phyloP scores from a whole-genome alignment of 2,113 vertebrate species.

The Rutilus rutilus region DNA sequence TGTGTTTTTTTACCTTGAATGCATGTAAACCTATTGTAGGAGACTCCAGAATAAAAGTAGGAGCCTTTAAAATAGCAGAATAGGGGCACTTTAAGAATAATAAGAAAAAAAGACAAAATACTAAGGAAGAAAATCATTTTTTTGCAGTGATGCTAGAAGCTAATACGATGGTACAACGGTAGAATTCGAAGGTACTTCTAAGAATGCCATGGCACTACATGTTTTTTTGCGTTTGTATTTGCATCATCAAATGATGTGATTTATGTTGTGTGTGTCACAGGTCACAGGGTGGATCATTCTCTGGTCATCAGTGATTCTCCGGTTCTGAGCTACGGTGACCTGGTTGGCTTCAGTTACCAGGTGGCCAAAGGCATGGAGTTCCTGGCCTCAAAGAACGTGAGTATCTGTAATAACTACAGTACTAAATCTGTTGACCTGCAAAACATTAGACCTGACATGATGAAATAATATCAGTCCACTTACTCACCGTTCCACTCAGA shows the following conservation, averaged over 20 bases:
- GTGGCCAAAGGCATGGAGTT: slow-evolving; percentile 99
- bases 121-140: too few species aligned
- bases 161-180: too few species aligned
- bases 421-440: neutral
- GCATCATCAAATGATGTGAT: neutral
- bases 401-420: neutral
- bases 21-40: too few species aligned
- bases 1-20: too few species aligned
- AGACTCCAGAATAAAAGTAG: too few species aligned
- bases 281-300: slow-evolving; percentile 78
- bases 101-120: too few species aligned
- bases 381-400: slow-evolving; percentile 94
- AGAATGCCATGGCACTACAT: neutral
- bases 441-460: neutral
- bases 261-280: slow-evolving; percentile 67
- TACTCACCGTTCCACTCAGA: neutral
- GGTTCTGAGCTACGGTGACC: slow-evolving; percentile 87
- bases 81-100: too few species aligned
- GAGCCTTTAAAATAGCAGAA: too few species aligned
- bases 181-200: too few species aligned
- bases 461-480: neutral
- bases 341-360: slow-evolving; percentile 96
- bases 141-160: too few species aligned
- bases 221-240: neutral
- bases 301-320: slow-evolving; percentile 89